Evolutionary conservation across 2,888 invertebrate species (phyloP).

Genomic region (Phania funesta): DNA sequence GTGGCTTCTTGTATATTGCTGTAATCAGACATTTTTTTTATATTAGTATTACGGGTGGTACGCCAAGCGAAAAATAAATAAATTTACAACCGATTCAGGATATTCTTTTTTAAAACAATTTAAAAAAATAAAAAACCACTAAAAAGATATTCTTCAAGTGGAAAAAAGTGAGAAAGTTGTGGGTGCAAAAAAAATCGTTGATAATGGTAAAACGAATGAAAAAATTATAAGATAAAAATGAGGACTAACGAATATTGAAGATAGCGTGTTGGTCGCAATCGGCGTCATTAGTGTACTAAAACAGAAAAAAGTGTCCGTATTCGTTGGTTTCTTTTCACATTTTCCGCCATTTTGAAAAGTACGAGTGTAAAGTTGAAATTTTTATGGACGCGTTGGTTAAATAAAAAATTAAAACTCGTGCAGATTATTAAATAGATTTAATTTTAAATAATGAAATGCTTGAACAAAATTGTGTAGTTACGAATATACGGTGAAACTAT

Average conservation of each 20-base stretch:
- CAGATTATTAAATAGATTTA: slow-evolving; percentile 72
- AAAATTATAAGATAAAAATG: slow-evolving; percentile 34
- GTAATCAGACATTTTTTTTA: slow-evolving; percentile 59
- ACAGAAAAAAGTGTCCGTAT: slow-evolving; percentile 74
- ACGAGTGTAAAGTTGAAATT: slow-evolving; percentile 78
- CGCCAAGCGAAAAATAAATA: slow-evolving; percentile 21
- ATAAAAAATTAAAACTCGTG: slow-evolving; percentile 72
- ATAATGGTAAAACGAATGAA: slow-evolving; percentile 46
- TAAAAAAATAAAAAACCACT: background rate
- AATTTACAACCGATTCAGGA: slow-evolving; percentile 50
- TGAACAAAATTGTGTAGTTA: background rate
- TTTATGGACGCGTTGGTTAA: slow-evolving; percentile 79
- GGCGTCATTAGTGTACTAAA: slow-evolving; percentile 81
- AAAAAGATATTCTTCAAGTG: background rate
- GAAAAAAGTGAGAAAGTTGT: slow-evolving; percentile 33
- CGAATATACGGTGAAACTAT: background rate
- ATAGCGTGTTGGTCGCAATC: slow-evolving; percentile 68
- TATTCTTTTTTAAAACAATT: slow-evolving; percentile 3
- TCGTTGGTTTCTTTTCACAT: slow-evolving; percentile 70
- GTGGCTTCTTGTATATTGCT: slow-evolving; percentile 61
- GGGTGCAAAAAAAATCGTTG: slow-evolving; percentile 37
- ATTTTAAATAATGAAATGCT: slow-evolving; percentile 28
- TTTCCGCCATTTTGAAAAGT: slow-evolving; percentile 81
- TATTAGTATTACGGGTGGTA: slow-evolving; percentile 27
- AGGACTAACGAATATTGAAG: slow-evolving; percentile 60